Evolutionary conservation across 2,113 vertebrate genomes (phyloP).

Genomic region (Mirza zaza): DNA sequence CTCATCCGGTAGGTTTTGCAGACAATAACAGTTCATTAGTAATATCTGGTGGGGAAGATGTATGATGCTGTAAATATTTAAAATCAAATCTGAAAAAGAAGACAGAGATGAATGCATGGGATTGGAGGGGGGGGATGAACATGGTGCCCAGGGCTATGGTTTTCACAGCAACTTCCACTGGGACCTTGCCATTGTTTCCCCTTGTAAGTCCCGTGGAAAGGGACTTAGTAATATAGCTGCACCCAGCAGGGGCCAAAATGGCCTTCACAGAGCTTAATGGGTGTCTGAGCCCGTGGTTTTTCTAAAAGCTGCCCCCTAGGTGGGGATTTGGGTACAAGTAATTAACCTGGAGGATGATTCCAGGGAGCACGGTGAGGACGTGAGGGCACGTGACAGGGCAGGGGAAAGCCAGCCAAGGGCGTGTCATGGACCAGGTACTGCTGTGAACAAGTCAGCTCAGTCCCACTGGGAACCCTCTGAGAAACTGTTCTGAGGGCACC

Average conservation of each 20-base stretch:
- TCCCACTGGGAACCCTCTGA: background rate
- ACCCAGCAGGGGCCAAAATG: background rate
- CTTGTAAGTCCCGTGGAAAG: conserved; percentile 76
- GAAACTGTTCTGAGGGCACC: background rate
- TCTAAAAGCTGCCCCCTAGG: background rate
- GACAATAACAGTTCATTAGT: conserved; percentile 99
- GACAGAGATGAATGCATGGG: conserved; percentile 96
- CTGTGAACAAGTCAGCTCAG: rapidly evolving
- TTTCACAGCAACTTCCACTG: conserved; percentile 70
- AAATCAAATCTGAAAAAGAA: conserved; percentile 99
- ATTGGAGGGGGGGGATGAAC: conserved; percentile 72
- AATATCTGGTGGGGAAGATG: conserved; percentile 98
- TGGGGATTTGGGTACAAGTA: background rate
- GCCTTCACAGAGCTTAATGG: background rate
- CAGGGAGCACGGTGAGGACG: background rate
- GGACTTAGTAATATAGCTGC: background rate
- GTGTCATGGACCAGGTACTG: background rate
- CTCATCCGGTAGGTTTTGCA: conserved; percentile 94
- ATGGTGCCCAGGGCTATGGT: conserved; percentile 85
- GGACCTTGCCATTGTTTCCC: conserved; percentile 67
- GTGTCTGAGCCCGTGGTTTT: background rate
- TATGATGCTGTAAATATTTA: conserved; percentile 99
- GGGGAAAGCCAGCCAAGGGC: background rate
- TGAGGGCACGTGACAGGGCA: background rate
- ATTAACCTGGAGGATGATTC: background rate